These are phyloP conservation scores for Erebia epiphron DNA, from an alignment of 2,888 invertebrate genomes.

Conservation along the genomic window DNA sequence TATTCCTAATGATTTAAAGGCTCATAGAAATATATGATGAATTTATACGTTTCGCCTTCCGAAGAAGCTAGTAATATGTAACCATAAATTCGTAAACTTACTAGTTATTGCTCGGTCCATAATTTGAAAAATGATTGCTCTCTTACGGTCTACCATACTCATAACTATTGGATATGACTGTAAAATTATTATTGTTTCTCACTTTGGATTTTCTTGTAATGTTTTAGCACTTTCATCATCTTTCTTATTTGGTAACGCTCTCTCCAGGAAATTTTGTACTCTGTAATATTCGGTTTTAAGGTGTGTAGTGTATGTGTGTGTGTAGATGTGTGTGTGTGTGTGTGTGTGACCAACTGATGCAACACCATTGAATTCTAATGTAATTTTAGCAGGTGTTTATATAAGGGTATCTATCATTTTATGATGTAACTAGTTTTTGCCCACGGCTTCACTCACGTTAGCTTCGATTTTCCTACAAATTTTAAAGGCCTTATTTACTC, in stretches of 20 bases:
- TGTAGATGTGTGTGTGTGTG: too few relatives aligned
- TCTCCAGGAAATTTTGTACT: not conserved
- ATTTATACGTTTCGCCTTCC: slow-evolving; percentile 27
- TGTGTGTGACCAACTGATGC: too few relatives aligned
- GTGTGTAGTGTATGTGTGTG: not conserved
- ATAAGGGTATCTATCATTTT: too few relatives aligned
- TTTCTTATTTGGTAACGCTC: too few relatives aligned
- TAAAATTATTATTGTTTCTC: slow-evolving; percentile 6
- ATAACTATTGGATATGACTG: slow-evolving; percentile 8
- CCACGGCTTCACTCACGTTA: too few relatives aligned
- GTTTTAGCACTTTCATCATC: not conserved
- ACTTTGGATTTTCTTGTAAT: not conserved
- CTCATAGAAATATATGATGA: slow-evolving; percentile 25
- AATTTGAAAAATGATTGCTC: slow-evolving; percentile 22
- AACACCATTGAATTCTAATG: too few relatives aligned
- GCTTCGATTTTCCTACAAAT: too few relatives aligned
- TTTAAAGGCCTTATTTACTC: too few relatives aligned
- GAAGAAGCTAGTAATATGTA: slow-evolving; percentile 22
- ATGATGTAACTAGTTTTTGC: too few relatives aligned
- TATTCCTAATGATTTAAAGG: slow-evolving; percentile 13
- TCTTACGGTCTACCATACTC: not conserved
- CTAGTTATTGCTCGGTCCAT: slow-evolving; percentile 20
- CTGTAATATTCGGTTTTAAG: too few relatives aligned
- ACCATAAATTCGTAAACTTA: slow-evolving; percentile 21
- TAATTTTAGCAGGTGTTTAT: too few relatives aligned